Conservation (phyloP, 2,888 invertebrate genomes). For the Drosophila multiciliata region DNA sequence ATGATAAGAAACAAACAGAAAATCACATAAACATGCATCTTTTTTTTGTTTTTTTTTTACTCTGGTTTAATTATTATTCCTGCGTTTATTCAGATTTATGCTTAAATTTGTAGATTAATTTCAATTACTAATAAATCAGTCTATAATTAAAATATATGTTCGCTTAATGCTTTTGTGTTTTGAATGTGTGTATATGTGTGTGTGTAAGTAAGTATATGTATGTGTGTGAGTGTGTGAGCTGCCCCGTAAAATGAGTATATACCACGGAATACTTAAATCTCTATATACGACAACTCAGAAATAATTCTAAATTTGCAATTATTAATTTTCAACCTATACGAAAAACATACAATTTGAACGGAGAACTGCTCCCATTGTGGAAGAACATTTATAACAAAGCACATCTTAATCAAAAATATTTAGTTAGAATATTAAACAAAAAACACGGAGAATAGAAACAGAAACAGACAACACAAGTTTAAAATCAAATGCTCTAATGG, state of each 20-base stretch:
- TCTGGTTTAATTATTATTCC: conserved; percentile 71
- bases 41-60: conserved; percentile 31
- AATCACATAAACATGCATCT: conserved; percentile 46
- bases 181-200: conserved; percentile 10
- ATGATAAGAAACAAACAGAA: conserved; percentile 41
- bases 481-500: conserved; percentile 45
- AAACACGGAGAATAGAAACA: conserved; percentile 49
- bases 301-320: conserved; percentile 11
- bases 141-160: conserved; percentile 84
- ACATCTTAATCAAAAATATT: conserved; percentile 37
- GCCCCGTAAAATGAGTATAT: conserved; percentile 47
- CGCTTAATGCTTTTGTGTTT: conserved; percentile 72
- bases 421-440: conserved; percentile 52
- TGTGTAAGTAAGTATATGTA: conserved; percentile 26
- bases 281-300: conserved; percentile 36
- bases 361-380: conserved; percentile 33
- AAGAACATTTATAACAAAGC: conserved; percentile 57
- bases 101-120: conserved; percentile 83
- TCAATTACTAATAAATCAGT: conserved; percentile 85
- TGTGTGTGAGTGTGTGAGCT: conserved; percentile 55
- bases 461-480: conserved; percentile 53
- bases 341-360: conserved; percentile 45
- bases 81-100: conserved; percentile 76
- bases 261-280: conserved; percentile 57
- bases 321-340: conserved; percentile 30